Conservation (phyloP, 2,797 vertebrate species). For the Rhadinocentrus ornatus region DNA sequence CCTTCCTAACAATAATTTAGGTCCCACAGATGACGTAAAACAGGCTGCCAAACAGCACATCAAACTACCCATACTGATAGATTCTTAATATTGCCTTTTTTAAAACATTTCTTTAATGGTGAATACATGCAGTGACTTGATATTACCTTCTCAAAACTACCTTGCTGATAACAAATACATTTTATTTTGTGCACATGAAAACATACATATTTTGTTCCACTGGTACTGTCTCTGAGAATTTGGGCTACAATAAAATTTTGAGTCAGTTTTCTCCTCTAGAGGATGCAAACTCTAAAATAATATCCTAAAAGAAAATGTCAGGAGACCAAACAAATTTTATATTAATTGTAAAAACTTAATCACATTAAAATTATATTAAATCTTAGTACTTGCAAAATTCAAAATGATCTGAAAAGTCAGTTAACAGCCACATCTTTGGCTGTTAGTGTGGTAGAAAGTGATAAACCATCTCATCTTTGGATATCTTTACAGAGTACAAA, state of each 20-base stretch:
- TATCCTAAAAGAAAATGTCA: background rate
- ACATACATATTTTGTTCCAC: background rate
- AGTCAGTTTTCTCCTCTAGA: background rate
- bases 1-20: background rate
- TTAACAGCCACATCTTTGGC: constrained; percentile 6
- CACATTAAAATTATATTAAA: no score
- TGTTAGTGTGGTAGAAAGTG: background rate
- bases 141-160: background rate
- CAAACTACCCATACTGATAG: background rate
- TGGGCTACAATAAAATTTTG: constrained; percentile 11
- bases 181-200: constrained; percentile 8
- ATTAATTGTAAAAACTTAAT: constrained; percentile 45
- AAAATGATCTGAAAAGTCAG: constrained; percentile 17
- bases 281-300: no score
- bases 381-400: constrained; percentile 18
- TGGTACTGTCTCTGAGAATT: constrained; percentile 13
- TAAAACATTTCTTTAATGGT: no score
- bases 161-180: background rate
- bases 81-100: background rate
- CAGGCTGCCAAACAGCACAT: background rate
- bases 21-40: background rate
- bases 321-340: constrained; percentile 32
- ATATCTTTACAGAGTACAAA: background rate
- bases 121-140: background rate
- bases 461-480: background rate